Conservation (phyloP, 2,888 invertebrate genomes). For the Xestoiulus laeticollis region DNA sequence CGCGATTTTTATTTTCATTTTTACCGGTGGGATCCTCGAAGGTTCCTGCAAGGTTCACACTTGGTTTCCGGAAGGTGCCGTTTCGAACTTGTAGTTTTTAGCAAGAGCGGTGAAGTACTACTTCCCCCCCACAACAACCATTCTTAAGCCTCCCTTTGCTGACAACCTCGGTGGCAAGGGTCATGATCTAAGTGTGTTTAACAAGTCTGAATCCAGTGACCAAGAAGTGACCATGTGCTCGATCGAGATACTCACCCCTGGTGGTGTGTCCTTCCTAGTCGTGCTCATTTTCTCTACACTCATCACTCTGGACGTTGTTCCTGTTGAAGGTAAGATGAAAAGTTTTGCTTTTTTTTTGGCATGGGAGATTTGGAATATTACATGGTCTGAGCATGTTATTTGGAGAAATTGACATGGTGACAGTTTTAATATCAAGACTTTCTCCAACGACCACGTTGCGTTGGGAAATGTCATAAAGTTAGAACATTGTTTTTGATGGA, state of each 20-base stretch:
- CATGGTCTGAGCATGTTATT: not conserved
- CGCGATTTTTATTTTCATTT: no score
- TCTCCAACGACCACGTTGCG: no score
- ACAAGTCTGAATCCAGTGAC: not conserved
- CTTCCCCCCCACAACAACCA: not conserved
- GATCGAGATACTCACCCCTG: not conserved
- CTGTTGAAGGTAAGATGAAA: not conserved
- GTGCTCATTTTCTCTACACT: slow-evolving; percentile 12
- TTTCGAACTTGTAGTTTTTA: not conserved
- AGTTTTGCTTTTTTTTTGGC: not conserved
- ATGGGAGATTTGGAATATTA: not conserved
- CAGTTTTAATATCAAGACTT: no score
- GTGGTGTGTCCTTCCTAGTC: slow-evolving; percentile 25
- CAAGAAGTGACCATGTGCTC: slow-evolving; percentile 16
- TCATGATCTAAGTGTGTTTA: not conserved
- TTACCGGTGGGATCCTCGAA: no score
- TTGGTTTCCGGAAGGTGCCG: no score
- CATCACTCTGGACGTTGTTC: slow-evolving; percentile 32
- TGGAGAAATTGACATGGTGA: no score
- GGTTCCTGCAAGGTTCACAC: no score
- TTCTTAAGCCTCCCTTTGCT: no score
- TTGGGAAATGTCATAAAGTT: no score
- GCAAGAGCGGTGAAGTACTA: not conserved
- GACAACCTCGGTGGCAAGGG: not conserved
- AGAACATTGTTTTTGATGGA: no score